Evolutionary conservation across 2,888 invertebrate species (phyloP).

Genomic region (Nemotelus pantherinus): DNA sequence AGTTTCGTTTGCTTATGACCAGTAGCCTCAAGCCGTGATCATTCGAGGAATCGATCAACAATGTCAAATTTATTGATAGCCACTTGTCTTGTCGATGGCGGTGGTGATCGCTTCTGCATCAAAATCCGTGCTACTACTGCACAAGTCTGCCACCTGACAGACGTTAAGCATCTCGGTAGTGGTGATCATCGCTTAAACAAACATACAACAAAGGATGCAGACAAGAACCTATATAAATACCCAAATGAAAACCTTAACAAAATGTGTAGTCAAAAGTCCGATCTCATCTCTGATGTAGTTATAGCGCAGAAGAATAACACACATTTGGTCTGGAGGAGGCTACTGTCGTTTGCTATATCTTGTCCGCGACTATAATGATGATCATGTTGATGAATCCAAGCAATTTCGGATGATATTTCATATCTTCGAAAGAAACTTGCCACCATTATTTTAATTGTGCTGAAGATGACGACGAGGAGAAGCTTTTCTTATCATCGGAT

Average conservation of each 20-base stretch:
- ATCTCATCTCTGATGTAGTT: neutral
- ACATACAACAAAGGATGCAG: constrained; percentile 2
- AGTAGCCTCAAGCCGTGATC: neutral
- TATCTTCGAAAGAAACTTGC: constrained; percentile 8
- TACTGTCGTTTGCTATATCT: neutral
- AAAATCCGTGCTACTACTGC: neutral
- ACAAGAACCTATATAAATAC: neutral
- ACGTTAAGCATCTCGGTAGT: neutral
- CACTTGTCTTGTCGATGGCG: neutral
- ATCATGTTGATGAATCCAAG: constrained; percentile 1
- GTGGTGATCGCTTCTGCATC: too few species aligned
- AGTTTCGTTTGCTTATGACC: constrained; percentile 20
- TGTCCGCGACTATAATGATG: neutral
- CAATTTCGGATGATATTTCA: constrained; percentile 36
- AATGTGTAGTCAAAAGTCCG: neutral
- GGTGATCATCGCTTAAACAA: constrained; percentile 19
- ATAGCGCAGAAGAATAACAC: constrained; percentile 25
- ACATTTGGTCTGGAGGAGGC: neutral
- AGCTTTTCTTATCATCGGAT: constrained; percentile 20
- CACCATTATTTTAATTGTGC: constrained; percentile 30
- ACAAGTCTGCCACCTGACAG: neutral
- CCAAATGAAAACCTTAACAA: neutral
- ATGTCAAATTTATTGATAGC: constrained; percentile 15
- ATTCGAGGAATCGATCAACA: constrained; percentile 9
- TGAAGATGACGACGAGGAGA: constrained; percentile 16